Percentiles rank a stretch among this genome's conserved stretches.
phyloP scores from a whole-genome alignment of 2,888 invertebrate species.

The Ormyrus pomaceus region DNA sequence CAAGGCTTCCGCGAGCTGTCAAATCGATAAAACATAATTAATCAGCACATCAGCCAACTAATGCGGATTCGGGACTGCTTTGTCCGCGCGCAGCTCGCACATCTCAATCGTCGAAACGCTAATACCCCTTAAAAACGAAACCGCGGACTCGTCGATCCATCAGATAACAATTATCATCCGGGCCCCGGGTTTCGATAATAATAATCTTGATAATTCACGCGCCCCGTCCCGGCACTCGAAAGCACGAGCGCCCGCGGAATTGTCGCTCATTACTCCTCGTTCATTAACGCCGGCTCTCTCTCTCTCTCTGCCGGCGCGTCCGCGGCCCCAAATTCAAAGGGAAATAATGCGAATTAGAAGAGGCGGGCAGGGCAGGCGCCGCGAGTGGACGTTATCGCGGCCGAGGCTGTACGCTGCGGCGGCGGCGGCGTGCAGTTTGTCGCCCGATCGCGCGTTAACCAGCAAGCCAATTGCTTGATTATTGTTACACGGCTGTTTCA shows the following conservation, averaged over 20 bases:
- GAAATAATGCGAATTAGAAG: slow-evolving; percentile 43
- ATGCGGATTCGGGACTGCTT: not conserved
- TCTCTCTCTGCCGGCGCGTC: not conserved
- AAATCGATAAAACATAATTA: too few relatives aligned
- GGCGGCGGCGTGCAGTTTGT: slow-evolving; percentile 8
- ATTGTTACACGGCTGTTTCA: slow-evolving; percentile 7
- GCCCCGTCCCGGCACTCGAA: not conserved
- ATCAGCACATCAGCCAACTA: too few relatives aligned
- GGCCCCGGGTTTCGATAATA: slow-evolving; percentile 8
- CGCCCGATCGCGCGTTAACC: slow-evolving; percentile 11
- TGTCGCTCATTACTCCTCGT: slow-evolving; percentile 38
- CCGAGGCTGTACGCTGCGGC: not conserved
- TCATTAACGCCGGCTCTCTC: slow-evolving; percentile 7
- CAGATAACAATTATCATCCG: slow-evolving; percentile 37
- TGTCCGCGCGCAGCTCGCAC: slow-evolving; percentile 5
- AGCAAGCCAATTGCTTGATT: not conserved
- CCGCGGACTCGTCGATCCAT: not conserved
- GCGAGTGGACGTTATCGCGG: slow-evolving; percentile 25
- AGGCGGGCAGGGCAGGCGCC: not conserved
- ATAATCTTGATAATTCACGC: slow-evolving; percentile 37
- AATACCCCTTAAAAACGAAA: too few relatives aligned
- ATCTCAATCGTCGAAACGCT: not conserved
- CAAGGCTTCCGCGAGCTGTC: too few relatives aligned
- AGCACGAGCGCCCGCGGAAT: not conserved
- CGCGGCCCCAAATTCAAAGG: slow-evolving; percentile 14